phyloP scores from a whole-genome alignment of 2,888 invertebrate genomes.

The Spodoptera picta region DNA sequence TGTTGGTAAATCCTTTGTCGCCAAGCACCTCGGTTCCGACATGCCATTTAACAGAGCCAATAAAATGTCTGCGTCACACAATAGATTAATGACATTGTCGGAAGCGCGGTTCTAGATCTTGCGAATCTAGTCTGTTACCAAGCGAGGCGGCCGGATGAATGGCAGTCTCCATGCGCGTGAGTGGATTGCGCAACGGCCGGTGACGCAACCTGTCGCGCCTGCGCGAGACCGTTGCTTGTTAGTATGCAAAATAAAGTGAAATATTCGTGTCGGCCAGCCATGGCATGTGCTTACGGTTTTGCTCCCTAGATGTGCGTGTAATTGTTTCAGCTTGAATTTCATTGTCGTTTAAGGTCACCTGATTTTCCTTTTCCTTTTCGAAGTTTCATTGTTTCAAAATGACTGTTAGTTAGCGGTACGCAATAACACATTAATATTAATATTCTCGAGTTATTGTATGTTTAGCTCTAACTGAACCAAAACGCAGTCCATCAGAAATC shows the following conservation, averaged over 20 bases:
- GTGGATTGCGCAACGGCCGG: slow-evolving; percentile 74
- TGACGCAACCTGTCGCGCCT: slow-evolving; percentile 82
- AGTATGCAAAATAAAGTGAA: slow-evolving; percentile 84
- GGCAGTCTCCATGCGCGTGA: slow-evolving; percentile 80
- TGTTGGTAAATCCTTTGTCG: slow-evolving; percentile 48
- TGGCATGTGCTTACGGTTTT: slow-evolving; percentile 75
- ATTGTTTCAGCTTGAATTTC: slow-evolving; percentile 56
- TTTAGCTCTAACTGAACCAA: too few species aligned
- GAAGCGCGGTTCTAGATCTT: slow-evolving; percentile 61
- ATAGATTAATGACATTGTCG: slow-evolving; percentile 62
- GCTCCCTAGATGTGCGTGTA: slow-evolving; percentile 60
- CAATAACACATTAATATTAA: slow-evolving; percentile 7
- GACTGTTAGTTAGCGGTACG: slow-evolving; percentile 16
- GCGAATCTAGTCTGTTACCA: slow-evolving; percentile 74
- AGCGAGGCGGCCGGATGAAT: slow-evolving; percentile 80
- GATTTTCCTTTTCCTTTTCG: slow-evolving; percentile 17
- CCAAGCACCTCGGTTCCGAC: slow-evolving; percentile 47
- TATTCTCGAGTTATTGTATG: too few species aligned
- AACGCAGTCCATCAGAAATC: too few species aligned
- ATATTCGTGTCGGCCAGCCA: slow-evolving; percentile 74
- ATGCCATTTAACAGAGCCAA: slow-evolving; percentile 52
- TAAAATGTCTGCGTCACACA: slow-evolving; percentile 57
- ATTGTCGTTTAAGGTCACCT: slow-evolving; percentile 52
- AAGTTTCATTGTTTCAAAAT: slow-evolving; percentile 8
- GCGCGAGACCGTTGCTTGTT: slow-evolving; percentile 77